These are phyloP conservation scores for Himalopsyche kuldschensis DNA, from an alignment of 2,888 invertebrate species.

Conservation along the genomic window DNA sequence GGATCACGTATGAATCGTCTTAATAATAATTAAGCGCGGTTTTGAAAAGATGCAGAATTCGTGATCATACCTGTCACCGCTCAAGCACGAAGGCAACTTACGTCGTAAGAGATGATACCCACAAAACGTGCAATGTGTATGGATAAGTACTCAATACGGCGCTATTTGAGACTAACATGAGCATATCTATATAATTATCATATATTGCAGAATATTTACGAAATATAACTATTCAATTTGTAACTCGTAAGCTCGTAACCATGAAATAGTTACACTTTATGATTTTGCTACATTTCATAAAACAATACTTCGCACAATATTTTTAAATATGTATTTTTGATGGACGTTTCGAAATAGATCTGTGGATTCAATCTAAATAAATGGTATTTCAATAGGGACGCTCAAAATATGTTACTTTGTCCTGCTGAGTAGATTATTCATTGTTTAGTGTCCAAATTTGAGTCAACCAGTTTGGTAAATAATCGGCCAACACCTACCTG, in stretches of 20 bases:
- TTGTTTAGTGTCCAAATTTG: too few species aligned
- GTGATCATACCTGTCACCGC: slow-evolving; percentile 5
- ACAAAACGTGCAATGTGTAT: not conserved
- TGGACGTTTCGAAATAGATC: too few species aligned
- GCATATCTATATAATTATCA: not conserved
- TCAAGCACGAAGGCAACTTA: not conserved
- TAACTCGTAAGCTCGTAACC: not conserved
- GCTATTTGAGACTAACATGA: not conserved
- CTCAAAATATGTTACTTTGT: too few species aligned
- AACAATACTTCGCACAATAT: too few species aligned
- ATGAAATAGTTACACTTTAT: not conserved
- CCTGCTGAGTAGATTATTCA: too few species aligned
- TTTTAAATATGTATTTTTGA: too few species aligned
- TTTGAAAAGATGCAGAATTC: not conserved
- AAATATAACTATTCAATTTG: not conserved
- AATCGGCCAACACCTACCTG: too few species aligned
- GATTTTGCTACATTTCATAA: too few species aligned
- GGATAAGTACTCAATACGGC: not conserved
- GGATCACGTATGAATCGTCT: not conserved
- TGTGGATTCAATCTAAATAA: too few species aligned
- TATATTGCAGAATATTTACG: not conserved
- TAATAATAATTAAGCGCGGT: not conserved
- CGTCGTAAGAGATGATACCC: not conserved
- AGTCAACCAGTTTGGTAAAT: too few species aligned
- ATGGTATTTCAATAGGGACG: too few species aligned